Evolutionary conservation across 2,797 vertebrate genomes (phyloP).

Genomic region (Leucoraja ocellata): DNA sequence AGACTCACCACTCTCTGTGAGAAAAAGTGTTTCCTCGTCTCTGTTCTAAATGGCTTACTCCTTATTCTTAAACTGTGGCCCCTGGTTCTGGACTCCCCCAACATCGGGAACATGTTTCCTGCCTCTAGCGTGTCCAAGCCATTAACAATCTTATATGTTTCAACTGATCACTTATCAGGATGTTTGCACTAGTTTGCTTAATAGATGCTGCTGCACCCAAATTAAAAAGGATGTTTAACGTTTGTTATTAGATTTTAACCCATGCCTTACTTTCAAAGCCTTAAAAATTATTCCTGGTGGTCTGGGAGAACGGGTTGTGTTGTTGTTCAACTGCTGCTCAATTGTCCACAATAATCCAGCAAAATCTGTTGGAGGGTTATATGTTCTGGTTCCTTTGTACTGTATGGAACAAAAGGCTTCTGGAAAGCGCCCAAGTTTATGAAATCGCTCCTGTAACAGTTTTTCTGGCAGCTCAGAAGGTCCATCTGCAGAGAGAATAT

Average conservation of each 20-base stretch:
- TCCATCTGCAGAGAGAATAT: conserved; percentile 60
- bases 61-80: too few relatives aligned
- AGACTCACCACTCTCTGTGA: too few relatives aligned
- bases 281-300: conserved; percentile 86
- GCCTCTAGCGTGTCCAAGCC: too few relatives aligned
- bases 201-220: background rate
- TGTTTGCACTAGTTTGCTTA: background rate
- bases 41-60: too few relatives aligned
- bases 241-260: background rate
- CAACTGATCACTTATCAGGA: background rate
- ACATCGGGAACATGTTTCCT: too few relatives aligned
- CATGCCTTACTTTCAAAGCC: conserved; percentile 74
- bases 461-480: conserved; percentile 79
- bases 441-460: conserved; percentile 82
- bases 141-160: background rate
- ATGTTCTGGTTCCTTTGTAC: conserved; percentile 87
- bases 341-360: conserved; percentile 73
- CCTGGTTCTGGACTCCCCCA: too few relatives aligned
- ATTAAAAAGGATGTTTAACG: background rate
- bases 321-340: conserved; percentile 84
- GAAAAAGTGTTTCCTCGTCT: too few relatives aligned
- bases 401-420: conserved; percentile 93
- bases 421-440: conserved; percentile 81
- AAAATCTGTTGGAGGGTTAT: conserved; percentile 88
- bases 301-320: conserved; percentile 83